Evolutionary conservation across 2,113 vertebrate species (phyloP), one percentile per base, ranked within the genome.

Genomic region (Ovis aries): DNA sequence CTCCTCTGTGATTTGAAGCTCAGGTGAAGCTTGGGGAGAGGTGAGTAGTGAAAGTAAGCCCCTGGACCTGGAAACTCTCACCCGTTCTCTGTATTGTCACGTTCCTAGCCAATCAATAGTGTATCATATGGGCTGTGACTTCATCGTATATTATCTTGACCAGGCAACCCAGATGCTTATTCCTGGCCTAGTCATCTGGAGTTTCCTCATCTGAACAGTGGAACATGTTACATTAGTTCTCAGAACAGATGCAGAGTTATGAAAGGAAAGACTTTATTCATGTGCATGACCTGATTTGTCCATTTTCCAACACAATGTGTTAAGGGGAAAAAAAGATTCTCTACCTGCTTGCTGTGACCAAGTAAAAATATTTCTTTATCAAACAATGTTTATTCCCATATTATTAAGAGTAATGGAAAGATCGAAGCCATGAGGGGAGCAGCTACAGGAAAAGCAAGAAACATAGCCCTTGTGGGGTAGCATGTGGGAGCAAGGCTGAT

Each of bases 341-440:
- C 57, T 7, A 57, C 12, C 12, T 11, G 7, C 33, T 52, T 36
- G 7, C 23, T 36, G 0, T 33, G 25, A 25, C 43, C 60, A 55
- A 50, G 17, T 40, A 31, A n/a, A 89, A 27, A 25, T 59, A 13
- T 31, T 83, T 80, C 4, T 11, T n/a, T 84, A 43, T 64, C 31
- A 8, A 17, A 64, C 6, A 64, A 3, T 33, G 60, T 62, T 31
- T 33, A 15, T 33, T 62, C 71, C 23, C 13, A 31, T 57, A 36
- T 81, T n/a, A 53, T 48, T 23, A 27, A 77, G 40, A 57, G 40
- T 14, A 77, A 27, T 77, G 1, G 4, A 77, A 15, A 77, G 12
- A 45, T 33, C 15, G 0, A 0, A 64, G 62, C 15, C 31, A 64
- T 0, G 0, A 16, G 14, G 14, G 31, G 3, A 4, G 31, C 12